phyloP scores from a whole-genome alignment of 2,797 vertebrate species.

The Sphaeramia orbicularis region DNA sequence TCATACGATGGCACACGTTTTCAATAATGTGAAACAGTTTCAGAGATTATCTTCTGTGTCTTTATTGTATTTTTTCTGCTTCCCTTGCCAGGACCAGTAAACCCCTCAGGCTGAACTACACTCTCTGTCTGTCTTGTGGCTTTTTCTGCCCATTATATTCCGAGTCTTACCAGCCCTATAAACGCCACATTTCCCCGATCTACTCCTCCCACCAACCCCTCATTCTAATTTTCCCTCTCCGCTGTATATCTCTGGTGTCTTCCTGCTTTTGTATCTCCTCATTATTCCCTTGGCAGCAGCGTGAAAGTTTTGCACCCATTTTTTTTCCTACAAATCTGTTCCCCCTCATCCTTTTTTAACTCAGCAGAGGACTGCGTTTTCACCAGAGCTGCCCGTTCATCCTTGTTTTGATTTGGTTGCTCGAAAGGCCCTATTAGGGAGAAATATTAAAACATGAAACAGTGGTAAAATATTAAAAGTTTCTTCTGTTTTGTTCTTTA shows the following conservation, averaged over 20 bases:
- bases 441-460: slow-evolving; percentile 23
- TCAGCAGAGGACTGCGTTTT: slow-evolving; percentile 21
- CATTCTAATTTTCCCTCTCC: no score
- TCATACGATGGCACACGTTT: not conserved
- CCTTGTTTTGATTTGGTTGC: slow-evolving; percentile 33
- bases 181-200: slow-evolving; percentile 3
- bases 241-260: slow-evolving; percentile 13
- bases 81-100: slow-evolving; percentile 18
- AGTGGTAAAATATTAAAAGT: slow-evolving; percentile 17
- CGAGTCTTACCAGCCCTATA: slow-evolving; percentile 41
- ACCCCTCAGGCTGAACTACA: slow-evolving; percentile 27
- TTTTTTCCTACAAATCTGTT: slow-evolving; percentile 15
- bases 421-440: slow-evolving; percentile 21
- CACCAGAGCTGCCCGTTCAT: slow-evolving; percentile 19
- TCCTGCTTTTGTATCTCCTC: slow-evolving; percentile 13
- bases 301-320: slow-evolving; percentile 32
- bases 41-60: not conserved
- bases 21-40: slow-evolving; percentile 18
- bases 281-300: slow-evolving; percentile 53
- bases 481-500: not conserved
- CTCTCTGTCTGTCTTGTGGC: slow-evolving; percentile 14
- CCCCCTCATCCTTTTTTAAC: not conserved
- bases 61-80: slow-evolving; percentile 6
- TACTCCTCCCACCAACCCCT: slow-evolving; percentile 13
- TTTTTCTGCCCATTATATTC: slow-evolving; percentile 61